These are phyloP conservation scores for Aleiodes alternator DNA, from an alignment of 2,888 invertebrate genomes.

Conservation along the genomic window DNA sequence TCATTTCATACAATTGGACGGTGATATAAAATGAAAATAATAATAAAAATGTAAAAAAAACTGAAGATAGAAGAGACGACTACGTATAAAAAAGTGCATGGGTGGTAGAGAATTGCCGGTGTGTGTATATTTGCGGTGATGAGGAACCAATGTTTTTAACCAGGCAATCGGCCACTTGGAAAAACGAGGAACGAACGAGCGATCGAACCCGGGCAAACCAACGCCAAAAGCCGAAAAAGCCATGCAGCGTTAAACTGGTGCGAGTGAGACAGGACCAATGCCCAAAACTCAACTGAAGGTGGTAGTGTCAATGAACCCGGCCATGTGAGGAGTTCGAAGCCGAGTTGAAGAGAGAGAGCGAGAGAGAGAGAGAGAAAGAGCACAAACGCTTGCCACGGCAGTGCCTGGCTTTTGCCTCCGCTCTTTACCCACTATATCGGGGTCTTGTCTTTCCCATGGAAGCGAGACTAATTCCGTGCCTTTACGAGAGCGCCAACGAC, in stretches of 20 bases:
- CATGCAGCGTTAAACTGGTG: slow-evolving; percentile 31
- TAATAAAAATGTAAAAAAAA: slow-evolving; percentile 1
- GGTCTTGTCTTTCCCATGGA: slow-evolving; percentile 76
- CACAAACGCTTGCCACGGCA: slow-evolving; percentile 33
- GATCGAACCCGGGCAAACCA: slow-evolving; percentile 28
- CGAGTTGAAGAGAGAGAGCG: slow-evolving; percentile 53
- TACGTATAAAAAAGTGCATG: slow-evolving; percentile 18
- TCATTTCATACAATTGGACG: not conserved
- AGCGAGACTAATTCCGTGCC: slow-evolving; percentile 74
- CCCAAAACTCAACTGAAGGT: slow-evolving; percentile 71
- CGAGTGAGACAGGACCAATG: slow-evolving; percentile 67
- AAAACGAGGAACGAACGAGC: slow-evolving; percentile 37
- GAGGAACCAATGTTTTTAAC: not conserved
- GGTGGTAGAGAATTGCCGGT: slow-evolving; percentile 6
- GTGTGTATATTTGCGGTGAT: slow-evolving; percentile 22
- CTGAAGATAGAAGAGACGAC: not conserved
- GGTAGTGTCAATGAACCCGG: slow-evolving; percentile 73
- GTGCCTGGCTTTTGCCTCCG: slow-evolving; percentile 41
- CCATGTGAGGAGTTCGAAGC: slow-evolving; percentile 70
- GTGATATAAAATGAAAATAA: slow-evolving; percentile 12
- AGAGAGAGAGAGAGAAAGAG: slow-evolving; percentile 56
- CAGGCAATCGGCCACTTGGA: slow-evolving; percentile 41
- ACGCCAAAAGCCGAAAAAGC: slow-evolving; percentile 5
- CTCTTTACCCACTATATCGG: slow-evolving; percentile 72
- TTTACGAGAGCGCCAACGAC: slow-evolving; percentile 68